Percentiles rank a stretch among this genome's conserved stretches.
These are phyloP conservation scores for Chaetorhynchus papuensis DNA, from an alignment of 2,113 vertebrate species.

Conservation along the genomic window DNA sequence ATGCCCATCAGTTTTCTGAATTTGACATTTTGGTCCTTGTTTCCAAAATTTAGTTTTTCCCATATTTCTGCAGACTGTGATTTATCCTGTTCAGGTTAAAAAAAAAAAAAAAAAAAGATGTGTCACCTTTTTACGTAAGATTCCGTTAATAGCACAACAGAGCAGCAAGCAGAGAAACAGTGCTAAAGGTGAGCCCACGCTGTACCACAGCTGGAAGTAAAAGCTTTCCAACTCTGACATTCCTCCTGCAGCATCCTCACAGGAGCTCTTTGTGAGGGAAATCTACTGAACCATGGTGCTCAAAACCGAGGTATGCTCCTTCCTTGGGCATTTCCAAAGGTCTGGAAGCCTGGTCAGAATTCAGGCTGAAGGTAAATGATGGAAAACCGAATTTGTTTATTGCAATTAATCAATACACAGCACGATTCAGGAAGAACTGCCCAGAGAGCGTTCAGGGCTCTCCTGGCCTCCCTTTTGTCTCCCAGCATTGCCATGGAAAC, in stretches of 20 bases:
- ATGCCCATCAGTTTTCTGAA: conserved; percentile 99
- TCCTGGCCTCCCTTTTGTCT: neutral
- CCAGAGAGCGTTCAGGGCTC: neutral
- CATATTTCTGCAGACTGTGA: conserved; percentile 96
- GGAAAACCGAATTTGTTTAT: rapidly evolving
- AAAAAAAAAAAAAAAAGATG: neutral
- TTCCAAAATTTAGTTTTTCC: conserved; percentile 98
- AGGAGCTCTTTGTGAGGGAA: neutral
- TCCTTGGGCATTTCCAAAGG: neutral
- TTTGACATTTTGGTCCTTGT: conserved; percentile 99
- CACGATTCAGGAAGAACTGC: neutral
- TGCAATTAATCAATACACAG: neutral
- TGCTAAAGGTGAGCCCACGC: neutral
- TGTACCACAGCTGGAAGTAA: neutral
- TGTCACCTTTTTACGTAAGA: neutral
- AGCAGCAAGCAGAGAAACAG: neutral
- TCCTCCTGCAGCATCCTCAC: neutral
- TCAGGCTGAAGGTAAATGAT: neutral
- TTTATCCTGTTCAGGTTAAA: conserved; percentile 81
- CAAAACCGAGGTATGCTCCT: rapidly evolving
- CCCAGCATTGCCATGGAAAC: neutral
- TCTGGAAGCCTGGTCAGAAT: neutral
- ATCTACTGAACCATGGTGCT: rapidly evolving
- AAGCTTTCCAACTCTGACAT: neutral
- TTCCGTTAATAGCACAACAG: neutral